Conservation (phyloP, 2,113 vertebrate species). For the Plecotus auritus region DNA sequence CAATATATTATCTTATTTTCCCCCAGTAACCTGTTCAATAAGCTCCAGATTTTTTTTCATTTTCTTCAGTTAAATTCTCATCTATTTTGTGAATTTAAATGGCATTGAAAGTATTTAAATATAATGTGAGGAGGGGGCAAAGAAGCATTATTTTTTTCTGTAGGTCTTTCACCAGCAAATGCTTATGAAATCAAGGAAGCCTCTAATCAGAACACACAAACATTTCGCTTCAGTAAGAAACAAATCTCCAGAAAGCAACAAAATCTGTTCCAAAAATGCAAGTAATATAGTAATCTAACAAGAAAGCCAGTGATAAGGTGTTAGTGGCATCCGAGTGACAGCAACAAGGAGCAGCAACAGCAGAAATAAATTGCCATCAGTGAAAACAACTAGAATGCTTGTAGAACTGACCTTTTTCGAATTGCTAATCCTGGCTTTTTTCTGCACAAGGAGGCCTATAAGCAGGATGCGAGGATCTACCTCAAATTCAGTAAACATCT, state of each 20-base stretch:
- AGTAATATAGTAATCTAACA: not conserved
- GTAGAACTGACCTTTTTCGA: not conserved
- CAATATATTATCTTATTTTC: not conserved
- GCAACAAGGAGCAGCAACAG: not conserved
- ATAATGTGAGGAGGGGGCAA: not conserved
- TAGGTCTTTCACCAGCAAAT: not conserved
- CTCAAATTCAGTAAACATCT: not conserved
- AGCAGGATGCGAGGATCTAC: not conserved
- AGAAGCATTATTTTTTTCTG: not conserved
- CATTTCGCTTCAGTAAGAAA: not conserved
- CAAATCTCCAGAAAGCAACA: not conserved
- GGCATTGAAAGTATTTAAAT: not conserved
- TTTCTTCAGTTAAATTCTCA: not conserved
- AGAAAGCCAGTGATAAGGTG: not conserved
- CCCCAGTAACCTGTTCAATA: not conserved
- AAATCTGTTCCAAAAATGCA: conserved; percentile 19
- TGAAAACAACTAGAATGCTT: not conserved
- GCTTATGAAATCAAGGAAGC: not conserved
- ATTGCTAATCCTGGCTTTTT: not conserved
- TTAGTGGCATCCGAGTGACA: not conserved
- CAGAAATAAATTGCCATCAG: not conserved
- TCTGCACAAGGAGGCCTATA: not conserved
- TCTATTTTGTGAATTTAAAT: not conserved
- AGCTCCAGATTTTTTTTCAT: not conserved
- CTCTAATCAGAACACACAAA: not conserved